Percentiles rank a stretch among this genome's conserved stretches.
Evolutionary conservation across 2,888 invertebrate species (phyloP).

Genomic region (Caenorhabditis macrosperma): DNA sequence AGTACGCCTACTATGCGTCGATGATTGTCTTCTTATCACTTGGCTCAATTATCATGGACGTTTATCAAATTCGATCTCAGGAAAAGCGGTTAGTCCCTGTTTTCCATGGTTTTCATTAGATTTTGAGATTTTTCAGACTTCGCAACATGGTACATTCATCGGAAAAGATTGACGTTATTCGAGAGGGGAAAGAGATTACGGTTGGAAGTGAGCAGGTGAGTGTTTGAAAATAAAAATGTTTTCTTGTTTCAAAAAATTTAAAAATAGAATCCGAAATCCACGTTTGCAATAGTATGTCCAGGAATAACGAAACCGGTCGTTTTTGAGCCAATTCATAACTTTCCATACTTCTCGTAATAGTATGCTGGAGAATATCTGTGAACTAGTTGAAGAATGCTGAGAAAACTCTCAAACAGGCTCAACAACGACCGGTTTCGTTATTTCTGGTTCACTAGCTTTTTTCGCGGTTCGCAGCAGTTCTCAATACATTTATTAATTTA

Average conservation of each 20-base stretch:
- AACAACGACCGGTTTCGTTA: no score
- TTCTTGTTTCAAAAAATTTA: background rate
- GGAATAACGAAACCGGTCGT: no score
- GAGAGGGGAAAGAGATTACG: slow-evolving; percentile 63
- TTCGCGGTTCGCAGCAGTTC: no score
- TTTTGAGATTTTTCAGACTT: slow-evolving; percentile 33
- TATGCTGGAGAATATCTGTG: no score
- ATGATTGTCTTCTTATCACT: slow-evolving; percentile 89
- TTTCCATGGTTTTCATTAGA: background rate
- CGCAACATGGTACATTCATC: slow-evolving; percentile 87
- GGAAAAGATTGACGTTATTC: slow-evolving; percentile 85
- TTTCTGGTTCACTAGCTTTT: no score
- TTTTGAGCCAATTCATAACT: no score
- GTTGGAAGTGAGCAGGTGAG: slow-evolving; percentile 59
- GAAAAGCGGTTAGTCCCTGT: slow-evolving; percentile 83
- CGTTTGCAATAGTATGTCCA: no score
- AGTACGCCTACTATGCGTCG: slow-evolving; percentile 90
- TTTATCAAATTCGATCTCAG: slow-evolving; percentile 84
- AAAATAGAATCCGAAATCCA: background rate
- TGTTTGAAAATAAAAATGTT: background rate
- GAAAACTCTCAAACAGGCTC: no score
- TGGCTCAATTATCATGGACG: slow-evolving; percentile 84
- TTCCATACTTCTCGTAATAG: no score
- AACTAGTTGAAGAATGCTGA: no score
- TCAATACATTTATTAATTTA: background rate